A percentile compares a stretch with the other conserved stretches of the same genome.
These are phyloP conservation scores for Mobula birostris DNA, from an alignment of 2,113 vertebrate genomes.

Conservation along the genomic window DNA sequence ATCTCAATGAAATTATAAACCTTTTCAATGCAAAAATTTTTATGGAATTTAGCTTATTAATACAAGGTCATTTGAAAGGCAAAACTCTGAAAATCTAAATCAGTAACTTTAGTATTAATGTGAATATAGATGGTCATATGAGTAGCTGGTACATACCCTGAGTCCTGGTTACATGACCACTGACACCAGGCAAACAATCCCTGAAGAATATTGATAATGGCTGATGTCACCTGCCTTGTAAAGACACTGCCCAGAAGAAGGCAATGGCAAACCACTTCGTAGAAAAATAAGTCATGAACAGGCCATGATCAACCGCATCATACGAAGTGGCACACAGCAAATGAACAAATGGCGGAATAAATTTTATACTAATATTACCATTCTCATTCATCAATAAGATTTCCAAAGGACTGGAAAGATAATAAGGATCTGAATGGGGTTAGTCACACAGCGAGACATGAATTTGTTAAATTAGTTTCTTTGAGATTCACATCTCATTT, in stretches of 20 bases:
- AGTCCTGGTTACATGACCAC: too few species aligned
- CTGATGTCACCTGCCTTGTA: too few species aligned
- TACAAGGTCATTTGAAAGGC: not conserved
- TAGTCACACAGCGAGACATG: not conserved
- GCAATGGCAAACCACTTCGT: too few species aligned
- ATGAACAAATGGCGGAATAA: not conserved
- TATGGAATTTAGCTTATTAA: not conserved
- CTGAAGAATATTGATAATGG: too few species aligned
- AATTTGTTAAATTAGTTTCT: conserved; percentile 5
- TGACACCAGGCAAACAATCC: too few species aligned
- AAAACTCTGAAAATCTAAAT: not conserved
- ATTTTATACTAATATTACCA: not conserved
- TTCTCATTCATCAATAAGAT: not conserved
- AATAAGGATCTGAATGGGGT: not conserved
- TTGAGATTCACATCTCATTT: not conserved
- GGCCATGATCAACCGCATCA: too few species aligned
- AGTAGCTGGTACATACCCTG: too few species aligned
- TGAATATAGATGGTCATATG: not conserved
- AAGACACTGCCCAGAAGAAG: too few species aligned
- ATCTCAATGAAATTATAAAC: not conserved
- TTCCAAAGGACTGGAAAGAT: not conserved
- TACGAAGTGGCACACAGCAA: too few species aligned
- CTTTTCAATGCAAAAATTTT: not conserved
- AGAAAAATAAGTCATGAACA: too few species aligned
- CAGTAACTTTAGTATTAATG: not conserved